Base-by-base conservation (phyloP, 2,888 invertebrate species). In the Apodemia hepburni region DNA sequence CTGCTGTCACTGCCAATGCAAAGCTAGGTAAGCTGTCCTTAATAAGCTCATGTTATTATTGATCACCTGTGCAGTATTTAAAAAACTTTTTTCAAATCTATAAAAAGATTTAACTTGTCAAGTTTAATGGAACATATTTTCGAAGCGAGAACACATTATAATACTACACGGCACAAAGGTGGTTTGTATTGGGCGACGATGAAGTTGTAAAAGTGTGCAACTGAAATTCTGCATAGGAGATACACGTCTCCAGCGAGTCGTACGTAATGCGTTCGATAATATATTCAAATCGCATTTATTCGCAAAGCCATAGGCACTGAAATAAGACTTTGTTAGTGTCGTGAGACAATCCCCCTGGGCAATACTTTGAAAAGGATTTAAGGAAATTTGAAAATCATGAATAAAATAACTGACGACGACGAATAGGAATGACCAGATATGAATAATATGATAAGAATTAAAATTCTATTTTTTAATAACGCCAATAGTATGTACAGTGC, bases 211-310 rank as follows among this genome's bases (percentile, higher is more conserved):
- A 70, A 72, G 68, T 73, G 70, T 69, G 70, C 70, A 73, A 63
- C 72, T 67, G 69, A 68, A 84, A 29, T 84, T 78, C 78, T 80
- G 77, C 81, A 83, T 64, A 74, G 75, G 77, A 82, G 80, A 83
- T 82, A 80, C 78, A 80, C 78, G 83, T 77, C 87, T 86, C 85
- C 79, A 85, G 84, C 82, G 86, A 83, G 79, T 75, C 84, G 85
- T 79, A 82, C 75, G 80, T 90, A 89, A 89, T 88, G 82, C 82
- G 80, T 80, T 79, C 81, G 85, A 85, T 87, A 87, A 88, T 87
- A 87, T 85, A 88, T 89, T 88, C 88, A 76, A 80, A 87, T 87
- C 81, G 84, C 82, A 87, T 89, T 85, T 87, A 85, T 87, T 84
- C 82, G 75, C 71, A 72, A 76, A 82, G 78, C 81, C 79, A 83